phyloP scores from a whole-genome alignment of 2,113 vertebrate genomes.

The Cyanoramphus novaezelandiae region DNA sequence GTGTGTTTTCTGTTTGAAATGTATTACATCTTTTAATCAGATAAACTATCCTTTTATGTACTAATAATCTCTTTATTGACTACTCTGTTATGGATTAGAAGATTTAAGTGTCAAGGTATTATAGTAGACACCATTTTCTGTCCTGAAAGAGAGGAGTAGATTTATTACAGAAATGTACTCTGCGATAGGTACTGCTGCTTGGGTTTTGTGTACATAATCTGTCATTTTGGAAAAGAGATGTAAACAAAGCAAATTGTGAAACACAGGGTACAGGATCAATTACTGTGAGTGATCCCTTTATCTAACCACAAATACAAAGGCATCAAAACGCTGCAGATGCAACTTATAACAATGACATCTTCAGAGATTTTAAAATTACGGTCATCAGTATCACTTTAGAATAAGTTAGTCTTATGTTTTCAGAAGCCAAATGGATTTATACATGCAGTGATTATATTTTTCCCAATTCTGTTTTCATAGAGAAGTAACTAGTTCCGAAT shows the following conservation, averaged over 20 bases:
- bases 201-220: neutral
- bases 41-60: neutral
- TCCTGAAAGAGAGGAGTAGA: neutral
- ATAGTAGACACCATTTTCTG: neutral
- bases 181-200: neutral
- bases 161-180: neutral
- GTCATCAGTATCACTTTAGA: neutral
- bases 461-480: neutral
- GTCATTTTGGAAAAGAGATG: neutral
- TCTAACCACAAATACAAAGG: neutral
- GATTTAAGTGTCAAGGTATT: neutral
- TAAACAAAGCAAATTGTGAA: neutral
- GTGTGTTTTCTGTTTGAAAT: neutral
- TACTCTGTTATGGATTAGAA: neutral
- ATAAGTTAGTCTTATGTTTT: neutral
- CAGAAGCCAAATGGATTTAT: neutral
- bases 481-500: neutral
- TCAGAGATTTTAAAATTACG: neutral
- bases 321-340: neutral
- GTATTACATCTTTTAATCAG: neutral
- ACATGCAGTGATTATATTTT: neutral
- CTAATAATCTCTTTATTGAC: slow-evolving; percentile 11
- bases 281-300: neutral
- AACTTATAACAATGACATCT: neutral
- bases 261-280: neutral